These are phyloP conservation scores for Asbolus verrucosus DNA, from an alignment of 1,140 invertebrate genomes.

Conservation along the genomic window DNA sequence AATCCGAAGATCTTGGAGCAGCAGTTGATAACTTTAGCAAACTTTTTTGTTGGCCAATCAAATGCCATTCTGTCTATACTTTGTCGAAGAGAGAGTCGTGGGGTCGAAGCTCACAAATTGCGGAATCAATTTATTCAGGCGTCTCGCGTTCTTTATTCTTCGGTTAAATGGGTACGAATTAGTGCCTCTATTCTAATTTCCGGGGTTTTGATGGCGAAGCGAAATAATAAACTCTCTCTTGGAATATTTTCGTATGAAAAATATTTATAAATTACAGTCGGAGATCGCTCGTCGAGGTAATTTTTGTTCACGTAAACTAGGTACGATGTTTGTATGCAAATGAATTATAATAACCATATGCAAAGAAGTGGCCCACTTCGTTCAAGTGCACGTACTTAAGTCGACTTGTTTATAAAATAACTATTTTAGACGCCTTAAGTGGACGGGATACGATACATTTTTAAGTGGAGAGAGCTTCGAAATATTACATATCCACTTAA, in stretches of 20 bases:
- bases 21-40: slow-evolving; percentile 62
- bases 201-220: background rate
- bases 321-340: slow-evolving; percentile 37
- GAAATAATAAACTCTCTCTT: slow-evolving; percentile 27
- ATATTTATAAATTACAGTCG: slow-evolving; percentile 25
- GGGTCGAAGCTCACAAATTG: slow-evolving; percentile 51
- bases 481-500: slow-evolving; percentile 49
- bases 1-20: slow-evolving; percentile 45
- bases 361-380: slow-evolving; percentile 61
- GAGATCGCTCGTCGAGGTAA: slow-evolving; percentile 12
- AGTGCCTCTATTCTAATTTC: slow-evolving; percentile 32
- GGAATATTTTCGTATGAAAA: slow-evolving; percentile 19
- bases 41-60: slow-evolving; percentile 64
- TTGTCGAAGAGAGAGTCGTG: slow-evolving; percentile 56
- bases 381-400: slow-evolving; percentile 62
- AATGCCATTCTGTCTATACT: slow-evolving; percentile 62
- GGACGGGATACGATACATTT: slow-evolving; percentile 48
- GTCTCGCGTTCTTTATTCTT: slow-evolving; percentile 50
- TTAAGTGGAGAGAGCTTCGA: slow-evolving; percentile 54
- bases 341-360: slow-evolving; percentile 64
- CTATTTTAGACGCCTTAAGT: slow-evolving; percentile 62
- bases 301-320: slow-evolving; percentile 27
- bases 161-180: slow-evolving; percentile 50
- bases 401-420: slow-evolving; percentile 63
- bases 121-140: slow-evolving; percentile 56